Conservation (phyloP, 2,113 vertebrate genomes). For the Felis chaus region DNA sequence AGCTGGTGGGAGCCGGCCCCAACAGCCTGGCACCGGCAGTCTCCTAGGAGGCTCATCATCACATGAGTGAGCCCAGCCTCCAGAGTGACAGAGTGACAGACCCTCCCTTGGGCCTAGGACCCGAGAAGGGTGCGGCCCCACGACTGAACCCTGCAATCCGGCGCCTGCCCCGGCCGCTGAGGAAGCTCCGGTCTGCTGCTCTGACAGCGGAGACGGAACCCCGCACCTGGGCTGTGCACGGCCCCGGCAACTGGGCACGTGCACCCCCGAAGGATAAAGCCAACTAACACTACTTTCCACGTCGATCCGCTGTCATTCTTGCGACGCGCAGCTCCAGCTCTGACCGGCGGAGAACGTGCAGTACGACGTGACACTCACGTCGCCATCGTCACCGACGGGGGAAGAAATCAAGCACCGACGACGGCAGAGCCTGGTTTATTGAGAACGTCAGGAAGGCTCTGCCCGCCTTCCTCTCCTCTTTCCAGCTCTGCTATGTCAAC, state of each 20-base stretch:
- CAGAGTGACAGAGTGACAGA: too few relatives aligned
- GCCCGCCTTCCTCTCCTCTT: not conserved
- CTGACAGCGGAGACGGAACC: rapidly evolving
- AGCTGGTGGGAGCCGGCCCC: not conserved
- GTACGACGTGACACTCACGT: not conserved
- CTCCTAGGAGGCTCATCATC: not conserved
- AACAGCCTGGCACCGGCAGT: rapidly evolving
- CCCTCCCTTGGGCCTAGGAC: not conserved
- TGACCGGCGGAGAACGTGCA: rapidly evolving
- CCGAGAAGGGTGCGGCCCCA: too few relatives aligned
- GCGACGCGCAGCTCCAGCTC: rapidly evolving
- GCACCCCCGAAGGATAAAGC: not conserved
- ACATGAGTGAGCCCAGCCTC: rapidly evolving
- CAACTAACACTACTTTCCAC: not conserved
- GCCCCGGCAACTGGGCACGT: rapidly evolving
- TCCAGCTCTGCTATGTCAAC: rapidly evolving
- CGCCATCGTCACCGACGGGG: rapidly evolving
- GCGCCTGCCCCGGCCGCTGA: not conserved
- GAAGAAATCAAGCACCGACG: too few relatives aligned
- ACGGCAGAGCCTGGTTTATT: not conserved
- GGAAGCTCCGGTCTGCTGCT: not conserved
- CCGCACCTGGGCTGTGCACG: rapidly evolving
- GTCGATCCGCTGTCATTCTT: not conserved
- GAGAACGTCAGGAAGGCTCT: not conserved
- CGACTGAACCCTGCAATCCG: not conserved